Evolutionary conservation across 2,797 vertebrate species (phyloP).

Genomic region (Acanthurus lineatus): DNA sequence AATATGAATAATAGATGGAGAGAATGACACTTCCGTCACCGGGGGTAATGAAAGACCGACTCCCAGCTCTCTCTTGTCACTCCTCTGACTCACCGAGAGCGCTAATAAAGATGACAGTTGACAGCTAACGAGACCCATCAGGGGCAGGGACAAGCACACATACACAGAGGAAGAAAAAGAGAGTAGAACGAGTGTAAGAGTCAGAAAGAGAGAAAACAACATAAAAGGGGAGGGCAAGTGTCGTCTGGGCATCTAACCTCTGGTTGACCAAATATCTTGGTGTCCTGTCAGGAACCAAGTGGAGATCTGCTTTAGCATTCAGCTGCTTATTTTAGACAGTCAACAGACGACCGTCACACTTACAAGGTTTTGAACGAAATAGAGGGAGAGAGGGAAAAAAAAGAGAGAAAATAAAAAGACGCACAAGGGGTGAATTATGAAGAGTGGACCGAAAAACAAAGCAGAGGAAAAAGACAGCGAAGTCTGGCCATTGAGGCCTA

Average conservation of each 20-base stretch:
- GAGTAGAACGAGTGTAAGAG: conserved; percentile 28
- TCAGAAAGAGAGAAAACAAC: conserved; percentile 55
- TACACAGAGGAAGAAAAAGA: conserved; percentile 42
- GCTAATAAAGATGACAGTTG: conserved; percentile 90
- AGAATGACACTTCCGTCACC: conserved; percentile 85
- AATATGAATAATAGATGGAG: conserved; percentile 87
- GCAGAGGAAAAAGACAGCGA: conserved; percentile 37
- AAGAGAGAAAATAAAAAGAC: background rate
- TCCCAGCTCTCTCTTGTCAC: conserved; percentile 84
- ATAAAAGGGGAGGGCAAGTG: conserved; percentile 56
- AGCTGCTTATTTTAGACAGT: conserved; percentile 50
- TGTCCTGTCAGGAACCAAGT: conserved; percentile 48
- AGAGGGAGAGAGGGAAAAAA: conserved; percentile 3
- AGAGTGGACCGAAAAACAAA: conserved; percentile 21
- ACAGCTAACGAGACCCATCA: conserved; percentile 85
- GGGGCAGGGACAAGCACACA: conserved; percentile 64
- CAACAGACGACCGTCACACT: conserved; percentile 67
- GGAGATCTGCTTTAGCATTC: conserved; percentile 44
- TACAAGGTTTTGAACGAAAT: conserved; percentile 24
- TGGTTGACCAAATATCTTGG: conserved; percentile 63
- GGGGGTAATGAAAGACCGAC: conserved; percentile 86
- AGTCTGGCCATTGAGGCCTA: conserved; percentile 58
- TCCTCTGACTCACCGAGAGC: conserved; percentile 83
- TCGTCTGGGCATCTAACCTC: conserved; percentile 64
- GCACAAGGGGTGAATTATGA: conserved; percentile 5